Evolutionary conservation across 1,140 invertebrate species (phyloP).

Genomic region (Gerris buenoi): DNA sequence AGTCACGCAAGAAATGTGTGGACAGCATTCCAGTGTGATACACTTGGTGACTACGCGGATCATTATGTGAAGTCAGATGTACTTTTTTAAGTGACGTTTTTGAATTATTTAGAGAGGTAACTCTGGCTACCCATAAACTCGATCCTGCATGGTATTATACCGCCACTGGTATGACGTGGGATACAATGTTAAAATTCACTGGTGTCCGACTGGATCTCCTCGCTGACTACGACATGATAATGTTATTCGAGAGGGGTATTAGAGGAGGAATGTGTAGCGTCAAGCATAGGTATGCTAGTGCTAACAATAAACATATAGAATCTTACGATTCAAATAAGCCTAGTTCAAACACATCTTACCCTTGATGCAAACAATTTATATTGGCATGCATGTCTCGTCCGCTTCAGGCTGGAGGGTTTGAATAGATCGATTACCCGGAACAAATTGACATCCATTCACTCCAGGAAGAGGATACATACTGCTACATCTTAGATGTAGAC

Average conservation of each 20-base stretch:
- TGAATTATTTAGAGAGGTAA: conserved; percentile 29
- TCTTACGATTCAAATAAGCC: conserved; percentile 27
- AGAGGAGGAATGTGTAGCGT: conserved; percentile 25
- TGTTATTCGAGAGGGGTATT: conserved; percentile 28
- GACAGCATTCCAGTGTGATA: conserved; percentile 28
- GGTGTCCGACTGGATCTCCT: conserved; percentile 31
- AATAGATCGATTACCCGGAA: not conserved
- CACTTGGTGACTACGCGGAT: conserved; percentile 24
- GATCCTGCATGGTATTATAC: conserved; percentile 27
- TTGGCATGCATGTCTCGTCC: conserved; percentile 33
- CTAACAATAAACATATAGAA: conserved; percentile 34
- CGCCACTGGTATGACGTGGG: conserved; percentile 29
- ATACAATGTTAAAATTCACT: conserved; percentile 31
- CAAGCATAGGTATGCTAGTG: conserved; percentile 27
- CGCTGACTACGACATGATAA: conserved; percentile 31
- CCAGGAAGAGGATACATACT: not conserved
- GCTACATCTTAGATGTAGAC: not conserved
- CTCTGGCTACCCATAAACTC: conserved; percentile 18
- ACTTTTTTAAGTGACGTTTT: conserved; percentile 30
- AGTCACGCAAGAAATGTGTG: conserved; percentile 29
- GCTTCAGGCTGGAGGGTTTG: conserved; percentile 24
- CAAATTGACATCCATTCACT: too few species aligned
- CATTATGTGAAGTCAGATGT: conserved; percentile 31
- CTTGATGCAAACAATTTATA: conserved; percentile 40
- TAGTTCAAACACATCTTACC: conserved; percentile 30